These are phyloP conservation scores for Subacronicta megacephala DNA, from an alignment of 2,888 invertebrate species.

Conservation along the genomic window DNA sequence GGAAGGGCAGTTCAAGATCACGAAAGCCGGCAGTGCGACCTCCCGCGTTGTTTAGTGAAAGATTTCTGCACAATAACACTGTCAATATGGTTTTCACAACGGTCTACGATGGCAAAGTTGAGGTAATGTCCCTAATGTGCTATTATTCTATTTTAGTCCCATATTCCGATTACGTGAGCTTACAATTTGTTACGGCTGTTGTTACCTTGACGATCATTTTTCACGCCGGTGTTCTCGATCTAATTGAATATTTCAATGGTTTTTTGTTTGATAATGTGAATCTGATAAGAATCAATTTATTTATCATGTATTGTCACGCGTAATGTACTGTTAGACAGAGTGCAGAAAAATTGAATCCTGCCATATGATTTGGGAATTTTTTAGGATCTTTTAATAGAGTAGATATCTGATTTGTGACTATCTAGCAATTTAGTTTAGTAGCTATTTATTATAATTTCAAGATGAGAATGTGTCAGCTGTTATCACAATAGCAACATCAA, in stretches of 20 bases:
- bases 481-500: constrained; percentile 38
- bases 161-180: constrained; percentile 66
- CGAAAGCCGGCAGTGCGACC: constrained; percentile 77
- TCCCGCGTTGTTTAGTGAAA: constrained; percentile 70
- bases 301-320: constrained; percentile 2
- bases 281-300: background rate
- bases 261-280: constrained; percentile 1
- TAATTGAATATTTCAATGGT: constrained; percentile 24
- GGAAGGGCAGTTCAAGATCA: constrained; percentile 90
- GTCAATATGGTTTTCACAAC: constrained; percentile 85
- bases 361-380: constrained; percentile 12
- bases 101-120: constrained; percentile 79
- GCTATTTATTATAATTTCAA: constrained; percentile 3
- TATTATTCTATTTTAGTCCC: constrained; percentile 65
- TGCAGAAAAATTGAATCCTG: background rate
- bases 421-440: too few relatives aligned
- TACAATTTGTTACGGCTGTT: constrained; percentile 56
- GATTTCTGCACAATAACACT: constrained; percentile 65
- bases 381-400: background rate
- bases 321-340: background rate
- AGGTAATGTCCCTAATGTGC: constrained; percentile 67
- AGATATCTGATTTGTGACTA: background rate
- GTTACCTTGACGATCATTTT: constrained; percentile 66
- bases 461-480: constrained; percentile 40
- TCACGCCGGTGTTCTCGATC: constrained; percentile 60